Evolutionary conservation across 2,113 vertebrate genomes (phyloP), one percentile per base, ranked within the genome.

Genomic region (Balaenoptera acutorostrata): DNA sequence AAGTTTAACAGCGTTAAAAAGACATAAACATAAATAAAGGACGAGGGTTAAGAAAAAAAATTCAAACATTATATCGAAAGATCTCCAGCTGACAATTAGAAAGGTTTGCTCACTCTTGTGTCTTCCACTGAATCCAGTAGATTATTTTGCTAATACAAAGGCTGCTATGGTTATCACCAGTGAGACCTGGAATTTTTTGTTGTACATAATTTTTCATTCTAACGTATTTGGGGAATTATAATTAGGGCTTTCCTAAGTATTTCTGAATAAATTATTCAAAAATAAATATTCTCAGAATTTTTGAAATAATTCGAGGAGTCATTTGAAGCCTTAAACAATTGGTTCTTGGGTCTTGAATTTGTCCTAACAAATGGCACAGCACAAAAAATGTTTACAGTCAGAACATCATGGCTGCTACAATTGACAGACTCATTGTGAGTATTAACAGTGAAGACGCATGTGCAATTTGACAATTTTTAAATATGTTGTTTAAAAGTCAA

Each of bases 181-280:
- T 15, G 23, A 90, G 9, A 74, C 21, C 11, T 8, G 75, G 36
- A 7, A 57, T 68, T 31, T 88, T 31, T 29, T 66, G 69, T 14
- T 63, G 17, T 21, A 33, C 33, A 59, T 64, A 63, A 52, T 81
- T 93, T 80, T 92, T 93, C 8, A 61, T 46, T 52, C 13, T 36
- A 90, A 84, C 31, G 4, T 78, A 77, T 78, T 87, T 14, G 2
- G n/a, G 25, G 59, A 68, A 69, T 89, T 92, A 27, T 78, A 46
- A n/a, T 46, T 46, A 71, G 33, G 25, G 3, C 6, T 93, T 61
- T 83, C 39, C 13, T 85, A 44, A 72, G 13, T 66, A 44, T n/a
- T 96, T 72, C 80, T 66, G 64, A 95, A 66, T 87, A 71, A 44
- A 44, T 68, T 36, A 59, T 57, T 94, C 4, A 93, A 90, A 52